Percentiles rank a stretch among this genome's conserved stretches.
These are phyloP conservation scores for Sinonovacula constricta DNA, from an alignment of 1,140 invertebrate genomes.

Conservation along the genomic window DNA sequence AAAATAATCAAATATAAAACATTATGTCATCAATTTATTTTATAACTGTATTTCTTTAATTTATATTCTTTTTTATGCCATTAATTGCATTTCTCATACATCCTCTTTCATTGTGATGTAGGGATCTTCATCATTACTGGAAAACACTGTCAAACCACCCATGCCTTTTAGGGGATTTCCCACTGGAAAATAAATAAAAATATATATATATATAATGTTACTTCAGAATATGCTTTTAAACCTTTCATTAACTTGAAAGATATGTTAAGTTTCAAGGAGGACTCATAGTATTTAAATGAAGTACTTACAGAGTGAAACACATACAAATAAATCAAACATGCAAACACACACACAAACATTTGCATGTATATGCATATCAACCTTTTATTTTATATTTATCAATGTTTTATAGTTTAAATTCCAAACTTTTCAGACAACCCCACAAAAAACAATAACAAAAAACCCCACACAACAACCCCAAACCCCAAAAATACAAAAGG, in stretches of 20 bases:
- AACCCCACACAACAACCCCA: neutral
- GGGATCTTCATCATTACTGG: conserved; percentile 81
- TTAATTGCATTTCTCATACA: no score
- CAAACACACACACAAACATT: neutral
- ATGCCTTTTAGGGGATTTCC: conserved; percentile 66
- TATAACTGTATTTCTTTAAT: no score
- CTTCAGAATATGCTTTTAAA: neutral
- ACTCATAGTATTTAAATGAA: neutral
- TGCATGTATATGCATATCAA: neutral
- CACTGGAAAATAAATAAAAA: conserved; percentile 46
- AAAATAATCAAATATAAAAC: no score
- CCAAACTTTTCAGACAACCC: neutral
- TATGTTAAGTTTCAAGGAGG: neutral
- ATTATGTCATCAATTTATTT: no score
- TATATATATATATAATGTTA: neutral
- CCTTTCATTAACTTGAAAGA: no score
- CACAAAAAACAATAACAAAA: neutral
- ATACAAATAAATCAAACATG: neutral
- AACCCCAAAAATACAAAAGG: no score
- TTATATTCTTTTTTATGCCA: no score
- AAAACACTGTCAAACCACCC: conserved; percentile 80
- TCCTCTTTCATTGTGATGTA: conserved; percentile 80
- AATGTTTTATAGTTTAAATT: neutral
- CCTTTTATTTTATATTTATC: neutral
- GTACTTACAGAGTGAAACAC: no score